A percentile compares a stretch with the other conserved stretches of the same genome.
Conservation (phyloP, 2,888 invertebrate species). For the Apomyelois bistriatella region DNA sequence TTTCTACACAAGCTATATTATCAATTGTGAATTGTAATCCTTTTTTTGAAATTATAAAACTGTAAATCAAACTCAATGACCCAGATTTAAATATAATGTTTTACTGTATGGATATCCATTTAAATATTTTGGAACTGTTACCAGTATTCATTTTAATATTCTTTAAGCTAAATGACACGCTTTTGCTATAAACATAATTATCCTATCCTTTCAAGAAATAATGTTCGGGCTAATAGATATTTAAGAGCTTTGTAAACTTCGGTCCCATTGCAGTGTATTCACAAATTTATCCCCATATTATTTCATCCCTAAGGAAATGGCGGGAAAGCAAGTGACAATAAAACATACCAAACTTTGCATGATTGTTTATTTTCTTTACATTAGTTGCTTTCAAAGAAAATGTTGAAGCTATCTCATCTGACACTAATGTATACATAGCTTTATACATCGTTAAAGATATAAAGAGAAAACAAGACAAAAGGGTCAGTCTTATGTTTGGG, state of each 20-base stretch:
- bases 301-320: not conserved
- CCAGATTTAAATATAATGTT: too few relatives aligned
- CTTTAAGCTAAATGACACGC: too few relatives aligned
- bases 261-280: slow-evolving; percentile 21
- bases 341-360: slow-evolving; percentile 37
- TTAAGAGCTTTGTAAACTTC: slow-evolving; percentile 28
- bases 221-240: slow-evolving; percentile 13
- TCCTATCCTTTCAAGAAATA: not conserved
- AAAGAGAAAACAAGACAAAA: slow-evolving; percentile 77
- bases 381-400: slow-evolving; percentile 68
- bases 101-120: too few relatives aligned
- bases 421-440: slow-evolving; percentile 52
- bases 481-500: slow-evolving; percentile 80
- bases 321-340: slow-evolving; percentile 22
- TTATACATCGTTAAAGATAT: slow-evolving; percentile 55
- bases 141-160: too few relatives aligned
- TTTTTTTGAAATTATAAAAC: too few relatives aligned
- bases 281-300: not conserved
- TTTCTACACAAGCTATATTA: too few relatives aligned
- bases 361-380: slow-evolving; percentile 70
- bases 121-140: too few relatives aligned
- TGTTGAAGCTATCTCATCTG: slow-evolving; percentile 61
- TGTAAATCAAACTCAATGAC: too few relatives aligned
- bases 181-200: not conserved
- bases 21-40: too few relatives aligned